Evolutionary conservation across 2,113 vertebrate genomes (phyloP).

Genomic region (Chinchilla lanigera): DNA sequence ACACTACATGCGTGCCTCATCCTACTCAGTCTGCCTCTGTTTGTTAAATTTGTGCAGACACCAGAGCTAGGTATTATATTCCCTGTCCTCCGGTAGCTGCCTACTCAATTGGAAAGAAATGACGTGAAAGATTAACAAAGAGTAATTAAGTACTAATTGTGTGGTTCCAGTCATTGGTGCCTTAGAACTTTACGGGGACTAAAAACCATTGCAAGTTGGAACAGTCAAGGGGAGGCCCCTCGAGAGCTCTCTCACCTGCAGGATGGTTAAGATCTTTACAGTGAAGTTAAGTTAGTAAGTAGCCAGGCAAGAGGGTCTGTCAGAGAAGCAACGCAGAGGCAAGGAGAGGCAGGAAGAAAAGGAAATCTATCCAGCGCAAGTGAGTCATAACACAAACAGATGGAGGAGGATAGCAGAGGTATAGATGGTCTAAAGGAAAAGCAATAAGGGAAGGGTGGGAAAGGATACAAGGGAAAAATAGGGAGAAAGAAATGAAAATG

Average conservation of each 20-base stretch:
- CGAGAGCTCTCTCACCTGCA: neutral
- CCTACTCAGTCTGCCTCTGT: neutral
- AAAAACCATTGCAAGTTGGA: neutral
- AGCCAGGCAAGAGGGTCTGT: conserved; percentile 1
- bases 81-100: neutral
- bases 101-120: conserved; percentile 45
- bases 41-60: neutral
- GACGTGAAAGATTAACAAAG: neutral
- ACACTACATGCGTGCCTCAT: neutral
- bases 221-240: neutral
- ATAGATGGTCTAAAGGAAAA: conserved; percentile 49
- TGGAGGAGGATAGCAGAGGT: neutral
- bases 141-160: neutral
- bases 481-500: conserved; percentile 66
- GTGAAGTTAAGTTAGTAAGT: neutral
- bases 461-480: neutral
- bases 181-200: conserved; percentile 48
- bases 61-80: neutral
- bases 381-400: conserved; percentile 47
- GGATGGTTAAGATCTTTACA: neutral
- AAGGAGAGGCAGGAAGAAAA: conserved; percentile 4
- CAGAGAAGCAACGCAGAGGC: conserved; percentile 21
- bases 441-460: conserved; percentile 60
- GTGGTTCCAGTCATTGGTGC: neutral
- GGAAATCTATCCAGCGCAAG: neutral